A percentile compares a stretch with the other conserved stretches of the same genome.
These are phyloP conservation scores for Brachionus rubens DNA, from an alignment of 1,140 invertebrate genomes.

Conservation along the genomic window DNA sequence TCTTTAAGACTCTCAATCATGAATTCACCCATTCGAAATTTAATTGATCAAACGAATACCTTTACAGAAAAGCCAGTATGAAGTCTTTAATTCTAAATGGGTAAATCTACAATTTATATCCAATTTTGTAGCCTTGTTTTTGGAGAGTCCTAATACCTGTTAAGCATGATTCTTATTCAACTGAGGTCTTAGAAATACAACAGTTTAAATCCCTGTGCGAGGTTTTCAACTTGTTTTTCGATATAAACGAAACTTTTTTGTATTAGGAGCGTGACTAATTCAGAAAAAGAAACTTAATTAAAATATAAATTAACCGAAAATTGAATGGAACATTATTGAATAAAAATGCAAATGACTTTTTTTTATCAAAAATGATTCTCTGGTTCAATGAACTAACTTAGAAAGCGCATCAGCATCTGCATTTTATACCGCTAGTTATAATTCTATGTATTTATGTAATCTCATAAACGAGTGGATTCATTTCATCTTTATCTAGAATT, in stretches of 20 bases:
- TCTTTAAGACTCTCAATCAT: background rate
- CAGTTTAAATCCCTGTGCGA: conserved; percentile 4
- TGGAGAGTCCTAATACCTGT: background rate
- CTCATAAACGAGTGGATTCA: background rate
- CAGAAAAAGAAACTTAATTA: conserved; percentile 17
- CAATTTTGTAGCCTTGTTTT: background rate
- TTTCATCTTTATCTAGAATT: conserved; percentile 28
- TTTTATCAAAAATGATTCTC: too few species aligned
- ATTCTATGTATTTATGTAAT: conserved; percentile 13
- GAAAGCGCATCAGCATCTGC: conserved; percentile 3
- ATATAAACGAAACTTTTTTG: background rate
- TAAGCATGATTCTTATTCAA: too few species aligned
- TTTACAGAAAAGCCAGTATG: background rate
- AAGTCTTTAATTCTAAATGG: background rate
- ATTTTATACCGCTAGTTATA: background rate
- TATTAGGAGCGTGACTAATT: conserved; percentile 10
- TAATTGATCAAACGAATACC: background rate
- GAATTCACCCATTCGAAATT: conserved; percentile 10
- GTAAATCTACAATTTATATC: background rate
- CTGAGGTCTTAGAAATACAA: too few species aligned
- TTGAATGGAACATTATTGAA: too few species aligned
- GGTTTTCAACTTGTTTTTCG: background rate
- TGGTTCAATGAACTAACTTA: too few species aligned
- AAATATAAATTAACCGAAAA: background rate
- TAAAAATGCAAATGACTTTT: conserved; percentile 9